These are phyloP conservation scores for Basileuterus tristriatus DNA, from an alignment of 2,797 vertebrate species.

Conservation along the genomic window DNA sequence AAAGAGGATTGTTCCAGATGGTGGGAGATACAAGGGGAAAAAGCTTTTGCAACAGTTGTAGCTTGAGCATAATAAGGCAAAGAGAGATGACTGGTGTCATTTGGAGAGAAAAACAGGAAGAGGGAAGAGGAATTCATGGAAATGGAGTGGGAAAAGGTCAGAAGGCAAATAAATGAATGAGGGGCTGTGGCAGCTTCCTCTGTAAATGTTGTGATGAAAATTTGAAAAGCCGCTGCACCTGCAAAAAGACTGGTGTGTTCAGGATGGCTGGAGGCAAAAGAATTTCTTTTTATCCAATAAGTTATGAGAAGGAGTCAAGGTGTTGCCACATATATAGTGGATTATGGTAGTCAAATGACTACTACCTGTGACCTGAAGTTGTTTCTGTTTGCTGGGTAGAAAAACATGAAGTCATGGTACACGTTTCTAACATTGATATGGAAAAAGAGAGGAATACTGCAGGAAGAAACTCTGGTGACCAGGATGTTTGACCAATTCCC, in stretches of 20 bases:
- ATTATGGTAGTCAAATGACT: not conserved
- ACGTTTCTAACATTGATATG: not conserved
- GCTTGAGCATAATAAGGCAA: not conserved
- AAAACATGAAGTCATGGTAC: not conserved
- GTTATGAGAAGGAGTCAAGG: not conserved
- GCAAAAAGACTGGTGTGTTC: not conserved
- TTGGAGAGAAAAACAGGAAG: not conserved
- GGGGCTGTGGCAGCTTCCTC: not conserved
- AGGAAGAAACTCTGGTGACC: not conserved
- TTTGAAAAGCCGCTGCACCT: not conserved
- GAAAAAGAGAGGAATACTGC: not conserved
- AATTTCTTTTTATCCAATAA: not conserved
- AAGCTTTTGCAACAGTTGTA: not conserved
- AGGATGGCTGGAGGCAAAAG: not conserved
- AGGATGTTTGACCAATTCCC: not conserved
- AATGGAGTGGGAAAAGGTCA: not conserved
- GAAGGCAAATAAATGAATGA: not conserved
- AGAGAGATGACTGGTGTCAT: not conserved
- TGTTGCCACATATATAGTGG: not conserved
- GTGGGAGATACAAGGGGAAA: not conserved
- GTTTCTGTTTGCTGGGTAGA: not conserved
- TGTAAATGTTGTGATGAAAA: not conserved
- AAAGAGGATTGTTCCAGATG: slow-evolving; percentile 8
- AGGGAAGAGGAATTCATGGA: not conserved
- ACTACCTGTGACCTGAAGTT: not conserved